These are phyloP conservation scores for Acestrorhynchus altus DNA, from an alignment of 2,797 vertebrate species.

Conservation along the genomic window DNA sequence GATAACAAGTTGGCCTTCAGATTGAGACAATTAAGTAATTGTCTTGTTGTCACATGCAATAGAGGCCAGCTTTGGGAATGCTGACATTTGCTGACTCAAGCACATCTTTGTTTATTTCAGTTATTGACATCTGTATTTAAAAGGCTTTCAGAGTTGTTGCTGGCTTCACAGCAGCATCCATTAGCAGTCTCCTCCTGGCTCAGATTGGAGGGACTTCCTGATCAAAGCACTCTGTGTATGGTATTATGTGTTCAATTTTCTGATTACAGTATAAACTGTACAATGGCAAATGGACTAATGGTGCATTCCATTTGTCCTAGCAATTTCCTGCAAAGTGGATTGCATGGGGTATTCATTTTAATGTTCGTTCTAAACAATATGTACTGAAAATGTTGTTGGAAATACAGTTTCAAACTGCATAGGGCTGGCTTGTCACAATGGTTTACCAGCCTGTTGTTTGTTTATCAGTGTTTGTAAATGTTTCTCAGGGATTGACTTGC, in stretches of 20 bases:
- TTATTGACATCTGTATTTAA: background rate
- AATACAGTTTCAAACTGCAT: no score
- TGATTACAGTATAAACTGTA: background rate
- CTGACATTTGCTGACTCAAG: background rate
- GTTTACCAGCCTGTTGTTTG: no score
- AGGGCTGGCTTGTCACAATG: no score
- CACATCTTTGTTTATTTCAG: background rate
- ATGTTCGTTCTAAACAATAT: no score
- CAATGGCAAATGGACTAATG: no score
- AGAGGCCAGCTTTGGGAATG: background rate
- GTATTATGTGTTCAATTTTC: background rate
- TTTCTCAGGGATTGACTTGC: no score
- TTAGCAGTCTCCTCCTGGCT: background rate
- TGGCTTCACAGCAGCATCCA: background rate
- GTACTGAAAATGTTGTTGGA: no score
- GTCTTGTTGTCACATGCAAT: background rate
- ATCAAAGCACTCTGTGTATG: background rate
- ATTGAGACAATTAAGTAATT: background rate
- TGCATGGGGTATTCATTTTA: no score
- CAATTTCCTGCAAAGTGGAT: no score
- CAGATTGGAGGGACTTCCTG: background rate
- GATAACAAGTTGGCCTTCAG: background rate
- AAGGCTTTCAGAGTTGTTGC: background rate
- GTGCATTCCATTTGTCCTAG: no score
- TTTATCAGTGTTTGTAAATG: no score